Evolutionary conservation across 2,888 invertebrate genomes (phyloP).

Genomic region (Pseudococcus viburni): DNA sequence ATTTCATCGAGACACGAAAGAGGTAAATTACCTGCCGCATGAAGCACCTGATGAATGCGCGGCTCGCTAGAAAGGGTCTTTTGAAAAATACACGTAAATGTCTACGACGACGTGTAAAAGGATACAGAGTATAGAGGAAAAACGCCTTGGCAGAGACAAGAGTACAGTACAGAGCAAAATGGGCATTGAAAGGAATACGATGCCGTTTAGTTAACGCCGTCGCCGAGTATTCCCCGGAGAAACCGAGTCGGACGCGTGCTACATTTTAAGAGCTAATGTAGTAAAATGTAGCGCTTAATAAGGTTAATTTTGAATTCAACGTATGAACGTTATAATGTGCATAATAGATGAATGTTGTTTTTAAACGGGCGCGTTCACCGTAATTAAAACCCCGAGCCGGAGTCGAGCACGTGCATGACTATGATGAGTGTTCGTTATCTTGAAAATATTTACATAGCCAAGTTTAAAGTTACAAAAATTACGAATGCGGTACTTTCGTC

Average conservation of each 20-base stretch:
- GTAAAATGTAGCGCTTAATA: constrained; percentile 47
- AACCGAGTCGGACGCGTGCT: constrained; percentile 5
- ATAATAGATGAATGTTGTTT: constrained; percentile 48
- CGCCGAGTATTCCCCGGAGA: background rate
- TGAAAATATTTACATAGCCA: constrained; percentile 25
- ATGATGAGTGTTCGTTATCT: constrained; percentile 31
- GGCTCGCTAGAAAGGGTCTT: background rate
- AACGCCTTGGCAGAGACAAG: background rate
- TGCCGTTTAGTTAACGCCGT: too few relatives aligned
- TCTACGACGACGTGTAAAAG: constrained; percentile 20
- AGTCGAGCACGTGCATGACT: constrained; percentile 33
- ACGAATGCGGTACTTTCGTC: constrained; percentile 11
- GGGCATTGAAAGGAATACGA: constrained; percentile 33
- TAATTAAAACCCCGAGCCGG: constrained; percentile 19
- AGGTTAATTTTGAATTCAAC: constrained; percentile 45
- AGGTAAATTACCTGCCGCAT: constrained; percentile 6
- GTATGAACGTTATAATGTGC: constrained; percentile 47
- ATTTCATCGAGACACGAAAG: too few relatives aligned
- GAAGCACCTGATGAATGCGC: background rate
- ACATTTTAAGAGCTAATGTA: constrained; percentile 45
- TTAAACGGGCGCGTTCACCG: constrained; percentile 36
- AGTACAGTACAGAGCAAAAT: background rate
- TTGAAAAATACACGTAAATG: background rate
- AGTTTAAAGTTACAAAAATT: background rate
- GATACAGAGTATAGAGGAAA: background rate